Base-by-base conservation (phyloP, 2,888 invertebrate genomes). In the Lasioglossum malachurum region DNA sequence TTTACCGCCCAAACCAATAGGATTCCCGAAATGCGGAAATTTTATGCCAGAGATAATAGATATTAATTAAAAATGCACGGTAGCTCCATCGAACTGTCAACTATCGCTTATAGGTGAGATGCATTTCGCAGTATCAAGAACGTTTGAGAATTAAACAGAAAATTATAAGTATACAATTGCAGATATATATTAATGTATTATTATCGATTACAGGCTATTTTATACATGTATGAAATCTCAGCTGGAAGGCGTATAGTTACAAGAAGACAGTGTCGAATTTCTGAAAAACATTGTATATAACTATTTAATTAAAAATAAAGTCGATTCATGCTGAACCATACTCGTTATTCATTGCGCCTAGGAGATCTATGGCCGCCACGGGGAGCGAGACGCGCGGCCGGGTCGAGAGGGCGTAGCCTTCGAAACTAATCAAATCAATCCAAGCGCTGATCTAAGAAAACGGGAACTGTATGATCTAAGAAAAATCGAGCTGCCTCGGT, bases 1-100 rank as follows among this genome's bases (percentile, higher is more conserved):
- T 87, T 83, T 94, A 27, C 93, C 94, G 69, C 91, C 91, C 0
- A 60, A 90, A 57, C 94, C 94, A 23, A 0, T 0, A 0, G 19
- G 12, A 38, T 91, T 91, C n/a, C 91, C 90, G 2, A 16, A 23
- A 5, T 91, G 91, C 31, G 23, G 73, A 10, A 81, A 84, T 19
- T 91, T 4, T n/a, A 44, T 2, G 14, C 71, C 71, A 41, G 14
- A 35, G 0, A 38, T 69, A 69, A 38, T 57, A n/a, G 12, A 35
- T 38, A 69, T 64, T 64, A 7, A 19, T 64, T 31, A 35, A 64
- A 31, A 35, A 19, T 8, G 31, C 16, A 31, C 60, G 64, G 2
- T 19, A 7, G 5, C 31, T 31, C 27, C 3, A 64, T 31, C 7
- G 19, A 64, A 64, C 19, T 19, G 31, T 31, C 14, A 2, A 31